These are phyloP conservation scores for Hycleus cichorii DNA, from an alignment of 1,140 invertebrate genomes.

Conservation along the genomic window DNA sequence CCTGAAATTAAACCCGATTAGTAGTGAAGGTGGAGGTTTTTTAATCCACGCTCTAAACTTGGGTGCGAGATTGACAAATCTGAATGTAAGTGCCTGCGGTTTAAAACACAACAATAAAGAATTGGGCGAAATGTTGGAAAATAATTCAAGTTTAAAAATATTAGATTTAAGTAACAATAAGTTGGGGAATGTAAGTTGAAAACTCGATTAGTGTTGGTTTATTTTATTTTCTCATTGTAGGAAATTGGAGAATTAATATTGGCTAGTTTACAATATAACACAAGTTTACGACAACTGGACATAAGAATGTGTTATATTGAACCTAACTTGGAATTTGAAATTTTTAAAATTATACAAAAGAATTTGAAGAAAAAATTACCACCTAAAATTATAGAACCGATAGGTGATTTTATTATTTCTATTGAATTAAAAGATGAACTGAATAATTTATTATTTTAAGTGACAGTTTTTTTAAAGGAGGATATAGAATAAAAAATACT, in stretches of 20 bases:
- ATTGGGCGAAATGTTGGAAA: constrained; percentile 7
- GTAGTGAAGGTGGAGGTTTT: constrained; percentile 5
- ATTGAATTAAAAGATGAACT: neutral
- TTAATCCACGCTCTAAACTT: constrained; percentile 9
- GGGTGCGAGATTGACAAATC: constrained; percentile 2
- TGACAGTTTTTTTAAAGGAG: too few species aligned
- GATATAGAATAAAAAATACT: too few species aligned
- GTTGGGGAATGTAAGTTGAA: constrained; percentile 5
- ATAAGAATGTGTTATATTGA: constrained; percentile 21
- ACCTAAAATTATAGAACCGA: constrained; percentile 2
- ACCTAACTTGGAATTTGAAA: constrained; percentile 9
- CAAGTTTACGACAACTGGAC: constrained; percentile 18
- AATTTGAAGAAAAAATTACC: neutral
- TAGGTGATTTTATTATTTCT: constrained; percentile 3
- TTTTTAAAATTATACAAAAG: constrained; percentile 9
- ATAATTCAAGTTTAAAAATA: constrained; percentile 4
- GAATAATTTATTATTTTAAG: neutral
- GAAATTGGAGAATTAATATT: constrained; percentile 18
- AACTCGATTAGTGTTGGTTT: too few species aligned
- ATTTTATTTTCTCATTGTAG: constrained; percentile 3
- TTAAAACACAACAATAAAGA: neutral
- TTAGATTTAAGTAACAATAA: constrained; percentile 10
- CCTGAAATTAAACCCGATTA: constrained; percentile 11
- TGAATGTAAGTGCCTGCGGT: constrained; percentile 10
- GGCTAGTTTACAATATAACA: constrained; percentile 12